These are phyloP conservation scores for Shargacucullia verbasci DNA, from an alignment of 2,888 invertebrate species.

Conservation along the genomic window DNA sequence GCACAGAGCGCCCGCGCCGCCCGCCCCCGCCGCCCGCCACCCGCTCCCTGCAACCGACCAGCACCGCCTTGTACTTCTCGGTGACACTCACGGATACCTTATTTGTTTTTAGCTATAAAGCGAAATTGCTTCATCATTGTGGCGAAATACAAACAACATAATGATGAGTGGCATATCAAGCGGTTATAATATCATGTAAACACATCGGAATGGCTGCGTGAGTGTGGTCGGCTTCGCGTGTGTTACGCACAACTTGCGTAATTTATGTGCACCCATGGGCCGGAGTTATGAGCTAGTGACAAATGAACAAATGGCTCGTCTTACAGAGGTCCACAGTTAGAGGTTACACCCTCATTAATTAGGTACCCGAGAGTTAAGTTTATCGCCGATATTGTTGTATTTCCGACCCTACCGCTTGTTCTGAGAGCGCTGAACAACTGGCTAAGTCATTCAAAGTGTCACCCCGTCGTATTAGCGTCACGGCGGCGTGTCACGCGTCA, in stretches of 20 bases:
- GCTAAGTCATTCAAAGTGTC: conserved; percentile 4
- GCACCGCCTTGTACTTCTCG: too few species aligned
- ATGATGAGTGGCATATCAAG: too few species aligned
- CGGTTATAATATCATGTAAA: not conserved
- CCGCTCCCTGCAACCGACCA: too few species aligned
- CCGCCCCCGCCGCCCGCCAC: too few species aligned
- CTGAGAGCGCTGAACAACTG: not conserved
- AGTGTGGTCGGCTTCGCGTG: not conserved
- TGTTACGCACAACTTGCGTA: not conserved
- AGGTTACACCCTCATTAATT: not conserved
- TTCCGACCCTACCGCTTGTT: not conserved
- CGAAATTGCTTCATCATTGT: too few species aligned
- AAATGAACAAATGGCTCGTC: not conserved
- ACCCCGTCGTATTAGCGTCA: conserved; percentile 25
- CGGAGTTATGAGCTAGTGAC: not conserved
- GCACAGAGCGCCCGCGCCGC: too few species aligned
- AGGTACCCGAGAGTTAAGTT: not conserved
- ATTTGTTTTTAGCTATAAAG: too few species aligned
- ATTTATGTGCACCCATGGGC: not conserved
- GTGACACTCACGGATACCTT: too few species aligned
- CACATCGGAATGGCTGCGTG: not conserved
- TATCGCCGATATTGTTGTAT: not conserved
- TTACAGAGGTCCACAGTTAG: not conserved
- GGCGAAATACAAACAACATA: too few species aligned
- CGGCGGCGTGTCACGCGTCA: conserved; percentile 2